Percentiles rank a stretch among this genome's conserved stretches.
These are phyloP conservation scores for Clanis bilineata DNA, from an alignment of 2,888 invertebrate genomes.

Conservation along the genomic window DNA sequence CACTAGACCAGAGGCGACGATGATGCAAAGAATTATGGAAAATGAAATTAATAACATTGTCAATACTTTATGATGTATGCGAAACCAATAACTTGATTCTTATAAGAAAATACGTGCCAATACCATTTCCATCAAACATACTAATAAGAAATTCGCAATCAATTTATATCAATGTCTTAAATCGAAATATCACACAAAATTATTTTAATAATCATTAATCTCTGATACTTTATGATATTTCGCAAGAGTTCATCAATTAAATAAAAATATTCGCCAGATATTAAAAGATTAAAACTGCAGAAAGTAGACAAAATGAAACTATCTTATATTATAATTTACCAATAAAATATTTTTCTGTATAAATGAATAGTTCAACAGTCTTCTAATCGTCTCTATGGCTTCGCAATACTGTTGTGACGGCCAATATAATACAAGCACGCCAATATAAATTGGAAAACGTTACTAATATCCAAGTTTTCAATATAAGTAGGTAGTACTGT, in stretches of 20 bases:
- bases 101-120: background rate
- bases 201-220: background rate
- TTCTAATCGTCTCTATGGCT: background rate
- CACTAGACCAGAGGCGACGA: no score
- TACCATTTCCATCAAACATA: background rate
- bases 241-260: background rate
- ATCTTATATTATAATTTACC: no score
- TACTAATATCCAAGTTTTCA: conserved; percentile 32
- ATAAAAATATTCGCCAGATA: no score
- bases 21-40: no score
- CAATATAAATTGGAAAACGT: conserved; percentile 35
- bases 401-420: conserved; percentile 39
- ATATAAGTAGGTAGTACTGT: conserved; percentile 25
- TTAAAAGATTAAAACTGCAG: no score
- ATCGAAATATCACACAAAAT: no score
- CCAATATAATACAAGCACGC: conserved; percentile 46
- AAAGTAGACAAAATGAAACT: background rate
- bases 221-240: background rate
- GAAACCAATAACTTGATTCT: background rate
- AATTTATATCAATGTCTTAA: background rate
- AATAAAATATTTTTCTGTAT: background rate
- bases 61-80: background rate
- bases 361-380: background rate
- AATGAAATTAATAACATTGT: background rate
- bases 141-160: background rate